These are phyloP conservation scores for Bradysia coprophila DNA, from an alignment of 1,140 invertebrate species.

Conservation along the genomic window DNA sequence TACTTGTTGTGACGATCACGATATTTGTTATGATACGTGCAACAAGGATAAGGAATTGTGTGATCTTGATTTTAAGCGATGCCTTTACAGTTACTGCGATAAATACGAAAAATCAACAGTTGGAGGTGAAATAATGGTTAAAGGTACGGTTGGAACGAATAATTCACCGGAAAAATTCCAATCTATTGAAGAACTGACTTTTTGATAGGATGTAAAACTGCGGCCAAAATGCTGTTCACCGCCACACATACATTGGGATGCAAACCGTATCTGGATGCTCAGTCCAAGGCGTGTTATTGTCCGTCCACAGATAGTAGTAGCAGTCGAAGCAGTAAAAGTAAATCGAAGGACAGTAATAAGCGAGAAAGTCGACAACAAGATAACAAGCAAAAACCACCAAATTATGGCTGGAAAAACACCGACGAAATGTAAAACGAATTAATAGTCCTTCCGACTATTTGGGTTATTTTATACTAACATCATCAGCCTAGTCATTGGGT, in stretches of 20 bases:
- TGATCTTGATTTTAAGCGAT: constrained; percentile 70
- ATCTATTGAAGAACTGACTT: constrained; percentile 31
- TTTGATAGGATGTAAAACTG: constrained; percentile 57
- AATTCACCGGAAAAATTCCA: too few relatives aligned
- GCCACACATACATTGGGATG: constrained; percentile 66
- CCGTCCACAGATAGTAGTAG: constrained; percentile 11
- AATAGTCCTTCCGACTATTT: too few relatives aligned
- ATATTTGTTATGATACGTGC: constrained; percentile 81
- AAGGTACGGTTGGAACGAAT: neutral
- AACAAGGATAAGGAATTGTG: constrained; percentile 68
- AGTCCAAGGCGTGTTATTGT: constrained; percentile 61
- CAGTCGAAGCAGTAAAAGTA: neutral
- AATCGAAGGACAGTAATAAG: neutral
- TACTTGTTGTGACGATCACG: constrained; percentile 68
- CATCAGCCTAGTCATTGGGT: too few relatives aligned
- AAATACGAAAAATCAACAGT: constrained; percentile 36
- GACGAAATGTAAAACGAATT: neutral
- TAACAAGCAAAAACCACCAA: constrained; percentile 2
- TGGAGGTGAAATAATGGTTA: constrained; percentile 12
- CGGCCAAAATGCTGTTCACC: constrained; percentile 65
- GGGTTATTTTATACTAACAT: too few relatives aligned
- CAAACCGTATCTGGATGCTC: constrained; percentile 62
- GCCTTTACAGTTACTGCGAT: constrained; percentile 67
- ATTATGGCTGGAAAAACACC: constrained; percentile 1
- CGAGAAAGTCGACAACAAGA: neutral